Evolutionary conservation across 2,113 vertebrate species (phyloP).

Genomic region (Larimichthys polyactis): DNA sequence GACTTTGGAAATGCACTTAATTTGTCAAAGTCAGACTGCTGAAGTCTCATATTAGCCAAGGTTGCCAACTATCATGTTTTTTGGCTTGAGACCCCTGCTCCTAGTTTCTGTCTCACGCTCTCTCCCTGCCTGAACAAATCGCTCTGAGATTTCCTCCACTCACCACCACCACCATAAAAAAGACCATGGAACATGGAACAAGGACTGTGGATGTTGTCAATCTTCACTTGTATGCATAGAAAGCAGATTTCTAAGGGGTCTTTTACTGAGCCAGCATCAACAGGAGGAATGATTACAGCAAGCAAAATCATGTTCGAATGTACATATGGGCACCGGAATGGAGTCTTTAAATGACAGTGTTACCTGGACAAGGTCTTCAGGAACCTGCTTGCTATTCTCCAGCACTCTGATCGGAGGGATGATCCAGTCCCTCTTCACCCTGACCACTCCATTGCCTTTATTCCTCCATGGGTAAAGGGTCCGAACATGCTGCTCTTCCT

Average conservation of each 20-base stretch:
- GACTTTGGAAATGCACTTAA: not conserved
- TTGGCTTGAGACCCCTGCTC: not conserved
- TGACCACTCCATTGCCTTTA: constrained; percentile 42
- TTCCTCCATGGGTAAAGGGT: constrained; percentile 83
- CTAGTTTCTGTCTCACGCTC: not conserved
- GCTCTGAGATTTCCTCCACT: no score
- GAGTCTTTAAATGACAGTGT: not conserved
- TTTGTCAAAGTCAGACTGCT: not conserved
- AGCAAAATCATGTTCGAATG: not conserved
- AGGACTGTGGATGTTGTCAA: no score
- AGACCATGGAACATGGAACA: no score
- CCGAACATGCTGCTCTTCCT: constrained; percentile 13
- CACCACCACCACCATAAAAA: no score
- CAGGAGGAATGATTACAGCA: not conserved
- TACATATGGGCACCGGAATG: no score
- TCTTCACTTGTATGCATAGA: not conserved
- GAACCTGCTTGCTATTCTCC: constrained; percentile 94
- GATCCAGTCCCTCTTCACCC: constrained; percentile 96
- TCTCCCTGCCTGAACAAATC: no score
- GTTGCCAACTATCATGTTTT: not conserved
- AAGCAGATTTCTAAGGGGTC: not conserved
- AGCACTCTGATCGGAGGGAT: constrained; percentile 95
- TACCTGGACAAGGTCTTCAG: constrained; percentile 95
- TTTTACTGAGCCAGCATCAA: not conserved
- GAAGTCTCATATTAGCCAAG: not conserved